These are phyloP conservation scores for Chrysaora quinquecirrha DNA, from an alignment of 30 jellyfish, hydroid and myxozoan genomes.

Conservation along the genomic window DNA sequence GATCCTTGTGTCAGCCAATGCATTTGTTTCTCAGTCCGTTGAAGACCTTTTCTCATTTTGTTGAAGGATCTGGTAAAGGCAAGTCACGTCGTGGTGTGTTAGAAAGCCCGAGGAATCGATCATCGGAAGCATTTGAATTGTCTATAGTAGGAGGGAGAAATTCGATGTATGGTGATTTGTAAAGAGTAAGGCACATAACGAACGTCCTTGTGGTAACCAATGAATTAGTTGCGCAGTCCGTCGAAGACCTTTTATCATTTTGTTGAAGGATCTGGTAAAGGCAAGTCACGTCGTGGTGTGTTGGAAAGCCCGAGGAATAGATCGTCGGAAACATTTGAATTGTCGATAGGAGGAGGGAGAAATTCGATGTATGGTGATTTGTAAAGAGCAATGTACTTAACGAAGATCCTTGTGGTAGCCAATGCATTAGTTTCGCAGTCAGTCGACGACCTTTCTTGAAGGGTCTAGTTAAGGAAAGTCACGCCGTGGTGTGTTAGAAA, in stretches of 20 bases:
- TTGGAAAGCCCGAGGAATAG: not conserved
- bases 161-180: constrained; percentile 71
- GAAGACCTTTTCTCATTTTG: constrained; percentile 51
- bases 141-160: constrained; percentile 73
- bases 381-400: not conserved
- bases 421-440: constrained; percentile 20
- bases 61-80: constrained; percentile 16
- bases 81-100: constrained; percentile 5
- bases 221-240: constrained; percentile 20
- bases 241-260: constrained; percentile 54
- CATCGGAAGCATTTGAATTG: constrained; percentile 51
- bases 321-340: constrained; percentile 42
- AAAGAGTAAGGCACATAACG: not conserved
- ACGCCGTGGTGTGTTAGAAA: not conserved
- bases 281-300: constrained; percentile 7
- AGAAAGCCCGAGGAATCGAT: not conserved
- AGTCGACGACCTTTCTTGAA: constrained; percentile 43
- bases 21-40: constrained; percentile 29
- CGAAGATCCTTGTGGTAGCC: too few relatives aligned
- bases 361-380: constrained; percentile 71
- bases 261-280: constrained; percentile 18
- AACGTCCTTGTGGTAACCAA: too few relatives aligned
- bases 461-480: constrained; percentile 7
- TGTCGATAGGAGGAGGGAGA: constrained; percentile 76
- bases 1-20: too few relatives aligned